Percentiles rank a stretch among this genome's conserved stretches.
These are phyloP conservation scores for Falco columbarius DNA, from an alignment of 2,797 vertebrate species.

Conservation along the genomic window DNA sequence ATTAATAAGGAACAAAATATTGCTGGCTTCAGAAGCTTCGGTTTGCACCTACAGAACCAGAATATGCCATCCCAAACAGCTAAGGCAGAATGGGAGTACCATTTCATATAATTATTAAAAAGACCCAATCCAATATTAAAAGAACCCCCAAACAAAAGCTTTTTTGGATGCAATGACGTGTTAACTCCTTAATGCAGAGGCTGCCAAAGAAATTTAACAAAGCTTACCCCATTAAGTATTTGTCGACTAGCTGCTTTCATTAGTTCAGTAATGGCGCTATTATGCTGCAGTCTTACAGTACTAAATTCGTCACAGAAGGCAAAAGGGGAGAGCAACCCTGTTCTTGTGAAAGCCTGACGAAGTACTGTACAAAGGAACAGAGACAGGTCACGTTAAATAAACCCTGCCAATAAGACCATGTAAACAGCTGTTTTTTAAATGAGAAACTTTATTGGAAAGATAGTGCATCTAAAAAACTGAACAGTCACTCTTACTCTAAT, in stretches of 20 bases:
- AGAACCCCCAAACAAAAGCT: neutral
- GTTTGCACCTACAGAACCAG: neutral
- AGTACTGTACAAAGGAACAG: constrained; percentile 69
- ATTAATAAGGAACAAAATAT: neutral
- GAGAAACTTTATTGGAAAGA: neutral
- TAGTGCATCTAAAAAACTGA: neutral
- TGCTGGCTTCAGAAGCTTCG: neutral
- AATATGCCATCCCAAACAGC: neutral
- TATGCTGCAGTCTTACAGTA: constrained; percentile 92
- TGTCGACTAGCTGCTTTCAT: constrained; percentile 84
- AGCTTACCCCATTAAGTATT: constrained; percentile 82
- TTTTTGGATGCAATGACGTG: neutral
- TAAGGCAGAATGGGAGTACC: neutral
- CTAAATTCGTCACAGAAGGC: constrained; percentile 96
- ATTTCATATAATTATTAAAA: neutral
- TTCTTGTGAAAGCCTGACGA: constrained; percentile 88
- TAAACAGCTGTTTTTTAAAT: neutral
- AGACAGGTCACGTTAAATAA: neutral
- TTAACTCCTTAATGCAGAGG: neutral
- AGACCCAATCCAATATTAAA: neutral
- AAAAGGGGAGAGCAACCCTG: constrained; percentile 92
- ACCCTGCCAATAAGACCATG: neutral
- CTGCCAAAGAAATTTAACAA: neutral
- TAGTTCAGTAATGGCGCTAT: constrained; percentile 91
- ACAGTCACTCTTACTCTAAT: neutral